phyloP scores from a whole-genome alignment of 1,140 invertebrate species.

The Scaptomyza pallida region DNA sequence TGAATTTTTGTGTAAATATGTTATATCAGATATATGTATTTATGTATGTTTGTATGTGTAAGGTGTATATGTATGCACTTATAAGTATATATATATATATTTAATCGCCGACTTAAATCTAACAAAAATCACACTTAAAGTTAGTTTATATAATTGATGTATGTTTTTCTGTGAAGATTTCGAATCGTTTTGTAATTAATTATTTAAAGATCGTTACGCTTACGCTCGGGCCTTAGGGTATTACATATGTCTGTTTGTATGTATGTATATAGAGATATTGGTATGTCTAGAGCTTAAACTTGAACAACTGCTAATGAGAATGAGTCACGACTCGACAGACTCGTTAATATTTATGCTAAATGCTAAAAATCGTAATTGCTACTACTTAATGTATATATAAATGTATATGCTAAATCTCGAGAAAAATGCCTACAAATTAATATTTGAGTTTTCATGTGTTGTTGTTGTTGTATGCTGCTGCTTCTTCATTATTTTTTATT shows the following conservation, averaged over 20 bases:
- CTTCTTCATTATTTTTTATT: conserved; percentile 23
- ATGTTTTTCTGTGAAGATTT: conserved; percentile 42
- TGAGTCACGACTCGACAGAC: conserved; percentile 78
- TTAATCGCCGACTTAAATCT: conserved; percentile 55
- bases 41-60: conserved; percentile 31
- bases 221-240: conserved; percentile 50
- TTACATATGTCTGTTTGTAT: conserved; percentile 19
- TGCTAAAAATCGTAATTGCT: conserved; percentile 82
- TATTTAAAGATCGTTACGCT: conserved; percentile 46
- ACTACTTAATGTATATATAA: conserved; percentile 63
- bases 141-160: conserved; percentile 54
- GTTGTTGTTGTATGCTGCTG: conserved; percentile 53
- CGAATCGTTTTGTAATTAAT: conserved; percentile 34
- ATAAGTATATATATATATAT: conserved; percentile 25
- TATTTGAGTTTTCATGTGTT: conserved; percentile 64
- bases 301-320: conserved; percentile 81
- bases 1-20: conserved; percentile 45
- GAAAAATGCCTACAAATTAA: conserved; percentile 72
- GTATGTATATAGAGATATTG: conserved; percentile 48
- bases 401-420: conserved; percentile 24
- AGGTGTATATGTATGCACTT: conserved; percentile 28
- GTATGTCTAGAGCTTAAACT: conserved; percentile 78
- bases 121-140: conserved; percentile 71
- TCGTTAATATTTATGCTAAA: conserved; percentile 78
- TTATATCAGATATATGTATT: conserved; percentile 25